These are phyloP conservation scores for Naja naja DNA, from an alignment of 2,113 vertebrate genomes.

Conservation along the genomic window DNA sequence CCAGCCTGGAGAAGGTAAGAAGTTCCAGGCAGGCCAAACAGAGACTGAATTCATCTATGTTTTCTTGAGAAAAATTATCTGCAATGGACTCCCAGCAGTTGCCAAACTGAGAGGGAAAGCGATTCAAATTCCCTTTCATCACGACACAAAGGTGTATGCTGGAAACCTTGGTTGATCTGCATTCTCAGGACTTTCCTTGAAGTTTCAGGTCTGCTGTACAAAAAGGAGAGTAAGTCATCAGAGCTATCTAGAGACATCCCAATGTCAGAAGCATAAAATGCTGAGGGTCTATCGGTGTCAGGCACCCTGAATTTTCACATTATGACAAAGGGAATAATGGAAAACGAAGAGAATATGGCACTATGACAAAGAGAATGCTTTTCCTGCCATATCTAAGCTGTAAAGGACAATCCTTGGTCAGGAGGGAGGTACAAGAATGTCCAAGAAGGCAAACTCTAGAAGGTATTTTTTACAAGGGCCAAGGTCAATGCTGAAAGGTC, in stretches of 20 bases:
- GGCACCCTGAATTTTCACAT: background rate
- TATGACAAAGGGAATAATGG: background rate
- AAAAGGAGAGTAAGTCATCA: background rate
- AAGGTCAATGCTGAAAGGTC: slow-evolving; percentile 21
- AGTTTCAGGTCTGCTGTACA: too few relatives aligned
- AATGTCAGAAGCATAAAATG: background rate
- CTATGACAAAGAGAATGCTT: background rate
- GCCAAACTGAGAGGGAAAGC: background rate
- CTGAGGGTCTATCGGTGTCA: background rate
- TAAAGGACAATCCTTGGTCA: background rate
- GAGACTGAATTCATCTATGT: background rate
- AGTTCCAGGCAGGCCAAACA: background rate
- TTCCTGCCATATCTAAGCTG: background rate
- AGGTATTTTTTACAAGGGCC: slow-evolving; percentile 7
- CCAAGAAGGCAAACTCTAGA: background rate
- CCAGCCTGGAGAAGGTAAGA: background rate
- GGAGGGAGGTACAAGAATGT: slow-evolving; percentile 14
- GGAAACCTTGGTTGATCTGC: background rate
- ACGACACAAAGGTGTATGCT: background rate
- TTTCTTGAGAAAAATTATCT: background rate
- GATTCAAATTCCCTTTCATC: background rate
- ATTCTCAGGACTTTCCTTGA: background rate
- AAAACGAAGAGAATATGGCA: background rate
- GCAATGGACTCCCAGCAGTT: background rate
- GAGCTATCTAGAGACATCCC: background rate